Percentiles rank a stretch among this genome's conserved stretches.
These are phyloP conservation scores for Centropyge bicolor DNA, from an alignment of 2,797 vertebrate species.

Conservation along the genomic window DNA sequence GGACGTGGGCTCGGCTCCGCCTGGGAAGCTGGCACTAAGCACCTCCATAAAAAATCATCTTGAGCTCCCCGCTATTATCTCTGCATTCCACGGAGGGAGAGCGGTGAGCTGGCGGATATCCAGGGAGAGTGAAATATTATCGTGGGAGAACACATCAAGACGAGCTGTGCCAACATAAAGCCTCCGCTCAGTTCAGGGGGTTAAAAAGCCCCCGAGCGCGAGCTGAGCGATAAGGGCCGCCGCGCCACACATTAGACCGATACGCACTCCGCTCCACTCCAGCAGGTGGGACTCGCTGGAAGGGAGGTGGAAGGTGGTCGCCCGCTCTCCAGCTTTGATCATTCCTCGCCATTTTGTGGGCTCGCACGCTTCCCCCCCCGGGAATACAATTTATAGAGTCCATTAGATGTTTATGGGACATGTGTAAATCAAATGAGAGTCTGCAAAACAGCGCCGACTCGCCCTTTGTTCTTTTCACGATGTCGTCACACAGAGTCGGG, in stretches of 20 bases:
- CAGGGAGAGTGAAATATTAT: slow-evolving; percentile 75
- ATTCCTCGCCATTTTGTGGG: slow-evolving; percentile 29
- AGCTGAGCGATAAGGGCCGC: slow-evolving; percentile 64
- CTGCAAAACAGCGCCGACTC: slow-evolving; percentile 50
- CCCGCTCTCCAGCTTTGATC: slow-evolving; percentile 57
- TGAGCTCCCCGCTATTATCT: slow-evolving; percentile 67
- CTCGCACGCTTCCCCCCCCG: slow-evolving; percentile 29
- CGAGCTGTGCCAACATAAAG: slow-evolving; percentile 57
- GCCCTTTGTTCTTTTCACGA: slow-evolving; percentile 66
- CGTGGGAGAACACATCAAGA: slow-evolving; percentile 71
- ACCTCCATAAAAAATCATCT: slow-evolving; percentile 62
- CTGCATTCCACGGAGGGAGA: slow-evolving; percentile 70
- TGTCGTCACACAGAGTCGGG: slow-evolving; percentile 7
- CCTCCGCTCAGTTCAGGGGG: slow-evolving; percentile 61
- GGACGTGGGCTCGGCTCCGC: slow-evolving; percentile 25
- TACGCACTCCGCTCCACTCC: slow-evolving; percentile 44
- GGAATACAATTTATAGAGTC: slow-evolving; percentile 71
- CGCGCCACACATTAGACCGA: slow-evolving; percentile 46
- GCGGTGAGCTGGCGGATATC: slow-evolving; percentile 55
- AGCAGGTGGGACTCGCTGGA: slow-evolving; percentile 66
- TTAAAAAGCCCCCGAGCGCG: slow-evolving; percentile 72
- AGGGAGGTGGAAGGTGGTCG: slow-evolving; percentile 57
- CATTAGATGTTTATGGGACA: slow-evolving; percentile 76
- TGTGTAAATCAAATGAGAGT: slow-evolving; percentile 69
- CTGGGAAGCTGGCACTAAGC: slow-evolving; percentile 67